These are phyloP conservation scores for Xyliphius kryptos DNA, from an alignment of 2,113 vertebrate genomes.

Conservation along the genomic window DNA sequence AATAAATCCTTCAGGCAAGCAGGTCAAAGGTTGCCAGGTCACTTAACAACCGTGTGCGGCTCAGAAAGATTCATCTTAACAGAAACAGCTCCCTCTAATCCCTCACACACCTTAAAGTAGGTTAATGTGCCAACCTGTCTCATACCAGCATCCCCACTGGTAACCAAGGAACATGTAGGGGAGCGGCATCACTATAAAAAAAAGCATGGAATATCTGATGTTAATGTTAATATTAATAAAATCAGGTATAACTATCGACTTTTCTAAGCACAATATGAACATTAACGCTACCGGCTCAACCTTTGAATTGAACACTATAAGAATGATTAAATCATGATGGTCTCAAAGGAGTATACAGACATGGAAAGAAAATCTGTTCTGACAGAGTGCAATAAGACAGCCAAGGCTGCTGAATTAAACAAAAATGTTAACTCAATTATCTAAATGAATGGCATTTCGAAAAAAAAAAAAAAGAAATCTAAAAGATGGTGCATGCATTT, in stretches of 20 bases:
- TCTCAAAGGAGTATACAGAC: conserved; percentile 2
- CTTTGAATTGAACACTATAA: conserved; percentile 19
- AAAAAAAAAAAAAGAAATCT: no score
- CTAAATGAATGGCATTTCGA: conserved; percentile 8
- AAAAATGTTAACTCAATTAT: not conserved
- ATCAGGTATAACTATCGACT: not conserved
- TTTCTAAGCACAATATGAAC: conserved; percentile 12
- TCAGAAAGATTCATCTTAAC: conserved; percentile 59
- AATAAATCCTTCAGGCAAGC: conserved; percentile 54
- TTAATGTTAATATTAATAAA: conserved; percentile 2
- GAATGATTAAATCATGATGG: conserved; percentile 22
- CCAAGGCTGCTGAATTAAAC: conserved; percentile 7
- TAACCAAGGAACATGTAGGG: conserved; percentile 30
- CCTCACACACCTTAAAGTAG: conserved; percentile 33
- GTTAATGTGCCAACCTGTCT: conserved; percentile 36
- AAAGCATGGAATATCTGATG: not conserved
- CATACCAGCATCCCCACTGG: conserved; percentile 13
- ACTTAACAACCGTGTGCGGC: conserved; percentile 52
- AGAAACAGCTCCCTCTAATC: conserved; percentile 47
- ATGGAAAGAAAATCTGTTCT: not conserved
- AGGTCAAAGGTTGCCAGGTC: conserved; percentile 56
- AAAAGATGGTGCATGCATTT: no score
- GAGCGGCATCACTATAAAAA: conserved; percentile 6
- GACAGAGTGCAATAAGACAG: not conserved
- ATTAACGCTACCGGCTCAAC: conserved; percentile 3